A percentile compares a stretch with the other conserved stretches of the same genome.
Conservation (phyloP, 2,113 vertebrate genomes). For the Rhodinocichla rosea region DNA sequence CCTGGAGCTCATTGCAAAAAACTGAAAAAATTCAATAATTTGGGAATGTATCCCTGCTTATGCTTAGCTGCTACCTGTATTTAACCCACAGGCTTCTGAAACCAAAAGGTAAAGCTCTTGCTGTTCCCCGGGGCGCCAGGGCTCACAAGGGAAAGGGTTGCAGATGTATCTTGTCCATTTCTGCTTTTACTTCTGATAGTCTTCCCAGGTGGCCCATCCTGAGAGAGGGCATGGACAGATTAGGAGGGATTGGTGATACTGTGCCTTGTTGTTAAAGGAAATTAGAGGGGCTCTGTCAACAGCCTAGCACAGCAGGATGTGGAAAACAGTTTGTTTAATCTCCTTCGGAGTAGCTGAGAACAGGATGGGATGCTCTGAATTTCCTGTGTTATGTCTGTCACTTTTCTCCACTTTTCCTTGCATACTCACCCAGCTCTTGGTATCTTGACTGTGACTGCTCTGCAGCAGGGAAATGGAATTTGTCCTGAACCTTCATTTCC, state of each 20-base stretch:
- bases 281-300: background rate
- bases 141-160: background rate
- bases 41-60: background rate
- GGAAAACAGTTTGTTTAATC: background rate
- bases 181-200: background rate
- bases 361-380: background rate
- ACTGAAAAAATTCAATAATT: background rate
- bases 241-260: background rate
- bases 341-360: background rate
- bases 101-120: background rate
- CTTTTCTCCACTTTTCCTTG: background rate
- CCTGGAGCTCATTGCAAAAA: background rate
- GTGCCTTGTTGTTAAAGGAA: background rate
- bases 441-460: background rate
- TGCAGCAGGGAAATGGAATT: background rate
- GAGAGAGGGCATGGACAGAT: background rate
- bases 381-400: background rate
- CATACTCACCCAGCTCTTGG: background rate
- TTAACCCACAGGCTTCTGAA: background rate
- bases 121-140: background rate
- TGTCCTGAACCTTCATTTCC: background rate
- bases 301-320: background rate
- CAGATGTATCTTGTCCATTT: background rate
- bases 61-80: background rate
- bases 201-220: background rate